phyloP scores from a whole-genome alignment of 1,140 invertebrate species.

The Bradysia coprophila region DNA sequence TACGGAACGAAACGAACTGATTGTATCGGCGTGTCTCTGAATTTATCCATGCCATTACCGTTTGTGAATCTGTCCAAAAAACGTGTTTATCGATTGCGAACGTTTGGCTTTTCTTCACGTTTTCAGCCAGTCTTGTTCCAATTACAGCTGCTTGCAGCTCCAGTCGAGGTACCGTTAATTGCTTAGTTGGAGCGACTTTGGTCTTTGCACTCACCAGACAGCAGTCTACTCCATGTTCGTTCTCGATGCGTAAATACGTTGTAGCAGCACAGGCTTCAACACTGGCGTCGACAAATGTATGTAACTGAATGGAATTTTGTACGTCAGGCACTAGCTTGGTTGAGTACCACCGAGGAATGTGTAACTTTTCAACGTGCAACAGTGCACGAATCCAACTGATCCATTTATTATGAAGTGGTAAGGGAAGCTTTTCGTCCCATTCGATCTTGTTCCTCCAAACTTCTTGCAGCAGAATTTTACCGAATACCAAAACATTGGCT shows the following conservation, averaged over 20 bases:
- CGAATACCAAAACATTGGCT: slow-evolving; percentile 5
- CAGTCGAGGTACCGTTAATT: slow-evolving; percentile 17
- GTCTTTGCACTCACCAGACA: slow-evolving; percentile 10
- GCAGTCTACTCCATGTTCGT: neutral
- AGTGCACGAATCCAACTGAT: slow-evolving; percentile 5
- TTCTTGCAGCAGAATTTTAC: slow-evolving; percentile 9
- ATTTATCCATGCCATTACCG: slow-evolving; percentile 10
- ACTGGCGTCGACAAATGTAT: slow-evolving; percentile 6
- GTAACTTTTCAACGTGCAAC: slow-evolving; percentile 8
- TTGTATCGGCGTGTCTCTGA: slow-evolving; percentile 8
- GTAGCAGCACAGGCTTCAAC: slow-evolving; percentile 1
- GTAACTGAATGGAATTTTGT: neutral
- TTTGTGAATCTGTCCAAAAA: slow-evolving; percentile 9
- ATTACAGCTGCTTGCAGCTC: slow-evolving; percentile 23
- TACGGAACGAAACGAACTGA: slow-evolving; percentile 6
- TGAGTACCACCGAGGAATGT: slow-evolving; percentile 9
- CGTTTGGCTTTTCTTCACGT: neutral
- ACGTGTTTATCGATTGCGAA: neutral
- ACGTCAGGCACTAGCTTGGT: neutral
- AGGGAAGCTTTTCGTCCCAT: slow-evolving; percentile 8
- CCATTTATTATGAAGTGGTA: slow-evolving; percentile 4
- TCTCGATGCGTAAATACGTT: slow-evolving; percentile 1
- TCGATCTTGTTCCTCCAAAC: slow-evolving; percentile 7
- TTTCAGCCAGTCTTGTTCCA: slow-evolving; percentile 10
- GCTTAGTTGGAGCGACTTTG: slow-evolving; percentile 17